Evolutionary conservation across 2,888 invertebrate genomes (phyloP).

Genomic region (Limnephilus auricula): DNA sequence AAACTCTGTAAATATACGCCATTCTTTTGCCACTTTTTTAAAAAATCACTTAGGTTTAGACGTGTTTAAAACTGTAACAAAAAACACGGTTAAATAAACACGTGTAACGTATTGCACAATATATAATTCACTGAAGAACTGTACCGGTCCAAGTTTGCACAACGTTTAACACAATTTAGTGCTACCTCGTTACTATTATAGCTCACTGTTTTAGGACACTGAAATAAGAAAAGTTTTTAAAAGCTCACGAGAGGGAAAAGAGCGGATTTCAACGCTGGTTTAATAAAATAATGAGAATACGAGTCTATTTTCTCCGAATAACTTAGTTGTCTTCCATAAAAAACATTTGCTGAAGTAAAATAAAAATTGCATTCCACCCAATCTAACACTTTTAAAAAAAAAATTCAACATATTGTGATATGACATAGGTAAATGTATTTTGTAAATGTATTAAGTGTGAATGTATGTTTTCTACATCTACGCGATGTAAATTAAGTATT

Average conservation of each 20-base stretch:
- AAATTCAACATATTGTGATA: too few species aligned
- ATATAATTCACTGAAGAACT: background rate
- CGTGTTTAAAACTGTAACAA: background rate
- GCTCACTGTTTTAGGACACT: slow-evolving; percentile 9
- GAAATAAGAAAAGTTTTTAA: slow-evolving; percentile 25
- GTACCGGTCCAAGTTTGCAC: background rate
- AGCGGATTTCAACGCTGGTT: background rate
- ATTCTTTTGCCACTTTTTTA: background rate
- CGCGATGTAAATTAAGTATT: background rate
- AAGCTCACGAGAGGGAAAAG: background rate
- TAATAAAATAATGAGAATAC: background rate
- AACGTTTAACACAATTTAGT: slow-evolving; percentile 3
- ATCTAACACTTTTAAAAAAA: too few species aligned
- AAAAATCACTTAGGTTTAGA: background rate
- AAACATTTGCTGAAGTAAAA: background rate
- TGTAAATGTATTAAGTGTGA: background rate
- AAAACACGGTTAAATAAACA: background rate
- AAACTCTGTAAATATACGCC: background rate
- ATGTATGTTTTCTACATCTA: background rate
- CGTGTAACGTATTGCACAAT: background rate
- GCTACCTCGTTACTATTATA: background rate
- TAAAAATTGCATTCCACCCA: background rate
- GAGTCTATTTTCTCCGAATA: background rate
- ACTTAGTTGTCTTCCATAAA: background rate
- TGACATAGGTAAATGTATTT: background rate